Percentiles rank a stretch among this genome's conserved stretches.
These are phyloP conservation scores for Cephus nigrinus DNA, from an alignment of 2,888 invertebrate species.

Conservation along the genomic window DNA sequence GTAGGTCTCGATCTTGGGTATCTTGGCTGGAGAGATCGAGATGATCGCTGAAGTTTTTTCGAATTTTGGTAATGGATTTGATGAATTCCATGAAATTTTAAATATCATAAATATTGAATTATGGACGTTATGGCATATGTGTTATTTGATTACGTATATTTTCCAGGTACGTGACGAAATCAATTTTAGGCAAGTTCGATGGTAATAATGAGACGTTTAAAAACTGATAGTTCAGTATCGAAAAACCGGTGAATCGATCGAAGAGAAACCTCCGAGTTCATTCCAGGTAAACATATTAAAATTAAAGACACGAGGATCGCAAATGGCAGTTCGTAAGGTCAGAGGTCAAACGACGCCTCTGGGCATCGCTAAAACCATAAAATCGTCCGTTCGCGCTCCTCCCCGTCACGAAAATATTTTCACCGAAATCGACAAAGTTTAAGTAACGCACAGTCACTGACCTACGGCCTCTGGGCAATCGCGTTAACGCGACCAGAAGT, in stretches of 20 bases:
- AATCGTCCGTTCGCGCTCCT: background rate
- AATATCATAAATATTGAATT: background rate
- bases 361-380: slow-evolving; percentile 1
- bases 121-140: background rate
- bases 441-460: background rate
- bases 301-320: background rate
- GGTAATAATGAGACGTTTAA: background rate
- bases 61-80: background rate
- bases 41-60: background rate
- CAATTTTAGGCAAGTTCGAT: background rate
- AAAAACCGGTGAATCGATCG: background rate
- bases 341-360: background rate
- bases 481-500: background rate
- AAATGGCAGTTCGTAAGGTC: background rate
- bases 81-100: background rate
- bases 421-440: background rate
- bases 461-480: background rate
- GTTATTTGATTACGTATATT: background rate
- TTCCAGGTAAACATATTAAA: slow-evolving; percentile 4
- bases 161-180: background rate
- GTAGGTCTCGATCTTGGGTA: background rate
- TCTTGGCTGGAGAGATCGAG: background rate
- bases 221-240: background rate
- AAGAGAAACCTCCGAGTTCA: background rate
- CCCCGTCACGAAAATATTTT: background rate